These are phyloP conservation scores for Oncorhynchus gorbuscha DNA, from an alignment of 2,113 vertebrate species.

Conservation along the genomic window DNA sequence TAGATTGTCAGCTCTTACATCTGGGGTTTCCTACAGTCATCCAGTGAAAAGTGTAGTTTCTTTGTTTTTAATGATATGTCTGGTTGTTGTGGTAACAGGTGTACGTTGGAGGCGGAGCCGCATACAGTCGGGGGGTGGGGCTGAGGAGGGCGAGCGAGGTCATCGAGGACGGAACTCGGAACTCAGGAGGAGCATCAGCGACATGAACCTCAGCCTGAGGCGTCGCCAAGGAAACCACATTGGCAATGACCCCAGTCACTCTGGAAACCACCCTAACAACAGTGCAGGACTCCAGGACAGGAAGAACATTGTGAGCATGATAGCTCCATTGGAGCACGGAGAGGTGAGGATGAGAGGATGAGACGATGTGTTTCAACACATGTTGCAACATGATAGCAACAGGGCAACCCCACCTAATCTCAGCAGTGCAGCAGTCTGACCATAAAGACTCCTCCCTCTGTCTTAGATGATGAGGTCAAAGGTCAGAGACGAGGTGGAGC, in stretches of 20 bases:
- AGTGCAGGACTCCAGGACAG: slow-evolving; percentile 68
- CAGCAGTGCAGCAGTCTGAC: not conserved
- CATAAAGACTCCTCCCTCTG: not conserved
- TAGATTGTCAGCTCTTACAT: not conserved
- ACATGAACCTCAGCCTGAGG: slow-evolving; percentile 86
- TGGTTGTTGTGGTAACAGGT: slow-evolving; percentile 56
- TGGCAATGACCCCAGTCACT: slow-evolving; percentile 49
- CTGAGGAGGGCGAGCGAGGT: slow-evolving; percentile 70
- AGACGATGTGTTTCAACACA: not conserved
- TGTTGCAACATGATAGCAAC: not conserved
- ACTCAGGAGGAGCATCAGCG: slow-evolving; percentile 88
- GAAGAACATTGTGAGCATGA: slow-evolving; percentile 88
- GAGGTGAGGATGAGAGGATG: slow-evolving; percentile 54
- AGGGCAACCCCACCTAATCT: slow-evolving; percentile 14
- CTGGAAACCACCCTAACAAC: slow-evolving; percentile 54
- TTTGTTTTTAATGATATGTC: not conserved
- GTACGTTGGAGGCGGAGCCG: slow-evolving; percentile 81
- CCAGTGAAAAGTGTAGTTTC: not conserved
- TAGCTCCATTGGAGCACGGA: slow-evolving; percentile 61
- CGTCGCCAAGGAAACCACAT: slow-evolving; percentile 78
- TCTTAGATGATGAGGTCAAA: slow-evolving; percentile 59
- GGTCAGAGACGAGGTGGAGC: slow-evolving; percentile 53
- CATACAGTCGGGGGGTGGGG: slow-evolving; percentile 78
- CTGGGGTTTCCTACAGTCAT: too few relatives aligned
- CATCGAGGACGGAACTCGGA: slow-evolving; percentile 81